These are phyloP conservation scores for Dolichotis patagonum DNA, from an alignment of 2,113 vertebrate species.

Conservation along the genomic window DNA sequence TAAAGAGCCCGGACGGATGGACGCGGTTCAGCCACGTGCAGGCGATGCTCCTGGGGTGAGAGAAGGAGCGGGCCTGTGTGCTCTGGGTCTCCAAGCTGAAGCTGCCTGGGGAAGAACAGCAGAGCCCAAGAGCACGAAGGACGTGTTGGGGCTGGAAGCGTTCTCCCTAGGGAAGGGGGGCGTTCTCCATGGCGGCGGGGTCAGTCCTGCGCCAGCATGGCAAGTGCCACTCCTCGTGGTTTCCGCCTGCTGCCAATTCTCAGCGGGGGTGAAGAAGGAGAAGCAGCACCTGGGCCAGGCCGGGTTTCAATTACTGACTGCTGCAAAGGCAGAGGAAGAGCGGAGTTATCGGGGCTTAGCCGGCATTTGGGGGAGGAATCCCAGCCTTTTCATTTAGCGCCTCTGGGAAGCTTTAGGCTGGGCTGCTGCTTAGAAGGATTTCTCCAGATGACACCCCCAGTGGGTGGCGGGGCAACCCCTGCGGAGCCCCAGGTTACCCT, in stretches of 20 bases:
- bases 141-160: neutral
- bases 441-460: neutral
- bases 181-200: neutral
- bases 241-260: neutral
- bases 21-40: fast-evolving
- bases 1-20: neutral
- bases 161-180: fast-evolving
- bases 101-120: neutral
- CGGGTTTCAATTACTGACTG: neutral
- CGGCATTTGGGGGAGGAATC: neutral
- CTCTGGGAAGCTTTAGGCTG: neutral
- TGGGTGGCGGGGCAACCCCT: neutral
- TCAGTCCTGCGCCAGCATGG: neutral
- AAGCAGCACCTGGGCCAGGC: neutral
- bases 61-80: too few species aligned
- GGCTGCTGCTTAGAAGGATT: neutral
- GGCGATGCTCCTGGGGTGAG: neutral
- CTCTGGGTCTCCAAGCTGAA: too few species aligned
- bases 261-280: neutral
- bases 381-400: neutral
- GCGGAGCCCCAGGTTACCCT: neutral
- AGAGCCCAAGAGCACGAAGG: neutral
- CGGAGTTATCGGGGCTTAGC: neutral
- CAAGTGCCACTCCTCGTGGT: neutral
- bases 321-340: neutral